Conservation (phyloP, 2,888 invertebrate species). For the Omphaloscelis lunosa region DNA sequence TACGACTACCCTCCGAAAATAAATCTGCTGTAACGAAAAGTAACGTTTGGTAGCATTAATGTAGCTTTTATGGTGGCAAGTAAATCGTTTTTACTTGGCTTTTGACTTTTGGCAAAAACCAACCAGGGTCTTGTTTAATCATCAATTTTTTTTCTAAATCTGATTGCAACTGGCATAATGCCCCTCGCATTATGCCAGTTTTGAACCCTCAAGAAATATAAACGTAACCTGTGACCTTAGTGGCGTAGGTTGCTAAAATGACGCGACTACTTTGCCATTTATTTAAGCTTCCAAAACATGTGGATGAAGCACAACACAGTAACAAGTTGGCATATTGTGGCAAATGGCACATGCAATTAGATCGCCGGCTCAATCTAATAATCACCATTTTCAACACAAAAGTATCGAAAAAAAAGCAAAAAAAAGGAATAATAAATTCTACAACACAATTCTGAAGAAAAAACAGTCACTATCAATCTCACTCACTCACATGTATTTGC, state of each 20-base stretch:
- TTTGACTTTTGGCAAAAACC: slow-evolving; percentile 2
- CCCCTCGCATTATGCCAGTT: too few species aligned
- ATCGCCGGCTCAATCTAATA: neutral
- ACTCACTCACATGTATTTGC: neutral
- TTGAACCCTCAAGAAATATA: neutral
- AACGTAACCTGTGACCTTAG: neutral
- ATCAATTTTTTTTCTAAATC: neutral
- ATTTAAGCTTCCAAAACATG: neutral
- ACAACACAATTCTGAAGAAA: neutral
- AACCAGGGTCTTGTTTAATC: neutral
- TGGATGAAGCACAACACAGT: neutral
- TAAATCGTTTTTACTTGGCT: slow-evolving; percentile 16
- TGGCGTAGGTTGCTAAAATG: neutral
- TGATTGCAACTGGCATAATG: neutral
- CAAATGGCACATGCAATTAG: neutral
- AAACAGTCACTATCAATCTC: neutral
- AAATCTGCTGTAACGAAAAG: slow-evolving; percentile 82
- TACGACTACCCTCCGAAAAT: slow-evolving; percentile 81
- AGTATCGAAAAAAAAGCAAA: neutral
- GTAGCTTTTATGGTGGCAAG: slow-evolving; percentile 40
- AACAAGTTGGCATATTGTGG: neutral
- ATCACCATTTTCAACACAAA: neutral
- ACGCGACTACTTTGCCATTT: neutral
- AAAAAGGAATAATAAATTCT: neutral
- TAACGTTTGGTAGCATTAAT: slow-evolving; percentile 73